Evolutionary conservation across 2,888 invertebrate genomes (phyloP).

Genomic region (Drosophila meridionalis): DNA sequence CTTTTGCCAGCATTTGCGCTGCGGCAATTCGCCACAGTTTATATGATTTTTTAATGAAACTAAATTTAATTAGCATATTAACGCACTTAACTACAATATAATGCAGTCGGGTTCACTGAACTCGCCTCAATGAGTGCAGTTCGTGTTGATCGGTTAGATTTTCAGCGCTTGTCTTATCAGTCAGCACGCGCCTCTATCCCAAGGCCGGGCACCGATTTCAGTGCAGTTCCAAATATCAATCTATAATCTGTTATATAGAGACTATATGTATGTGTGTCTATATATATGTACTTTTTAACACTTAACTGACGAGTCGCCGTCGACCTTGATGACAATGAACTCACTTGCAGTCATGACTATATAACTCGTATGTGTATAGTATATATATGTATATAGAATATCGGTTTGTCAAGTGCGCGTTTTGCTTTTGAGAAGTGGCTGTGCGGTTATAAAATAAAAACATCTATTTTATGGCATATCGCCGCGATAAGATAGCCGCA

Average conservation of each 20-base stretch:
- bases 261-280: not conserved
- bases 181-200: constrained; percentile 22
- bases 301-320: constrained; percentile 31
- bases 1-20: constrained; percentile 37
- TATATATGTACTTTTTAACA: constrained; percentile 29
- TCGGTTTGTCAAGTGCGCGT: constrained; percentile 41
- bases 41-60: constrained; percentile 65
- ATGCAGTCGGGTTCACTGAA: constrained; percentile 52
- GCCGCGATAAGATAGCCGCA: constrained; percentile 57
- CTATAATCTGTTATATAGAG: constrained; percentile 29
- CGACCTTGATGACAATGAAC: constrained; percentile 73
- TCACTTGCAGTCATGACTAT: constrained; percentile 30
- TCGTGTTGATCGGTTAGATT: constrained; percentile 17
- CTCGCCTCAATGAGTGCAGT: constrained; percentile 14
- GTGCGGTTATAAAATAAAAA: constrained; percentile 37
- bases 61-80: constrained; percentile 76
- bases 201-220: constrained; percentile 26
- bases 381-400: constrained; percentile 9
- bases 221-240: constrained; percentile 39
- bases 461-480: constrained; percentile 54
- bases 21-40: constrained; percentile 47
- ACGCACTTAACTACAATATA: constrained; percentile 64
- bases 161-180: constrained; percentile 41
- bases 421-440: constrained; percentile 29
- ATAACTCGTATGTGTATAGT: not conserved